Evolutionary conservation across 2,888 invertebrate species (phyloP).

Genomic region (Urechis unicinctus): DNA sequence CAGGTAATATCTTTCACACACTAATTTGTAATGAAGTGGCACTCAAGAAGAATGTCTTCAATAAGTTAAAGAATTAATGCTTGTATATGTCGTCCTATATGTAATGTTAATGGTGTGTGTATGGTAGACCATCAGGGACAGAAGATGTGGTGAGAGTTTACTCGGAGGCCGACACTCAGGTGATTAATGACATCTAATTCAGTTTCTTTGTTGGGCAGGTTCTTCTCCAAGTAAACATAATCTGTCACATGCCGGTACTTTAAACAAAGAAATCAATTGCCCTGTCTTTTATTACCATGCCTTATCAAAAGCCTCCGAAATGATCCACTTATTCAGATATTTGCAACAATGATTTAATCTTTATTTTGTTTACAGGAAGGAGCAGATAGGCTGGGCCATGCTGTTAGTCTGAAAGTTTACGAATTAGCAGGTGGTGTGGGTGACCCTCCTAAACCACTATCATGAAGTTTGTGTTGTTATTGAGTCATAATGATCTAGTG

Average conservation of each 20-base stretch:
- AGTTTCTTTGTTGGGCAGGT: too few species aligned
- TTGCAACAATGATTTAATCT: too few species aligned
- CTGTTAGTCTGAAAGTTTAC: slow-evolving; percentile 71
- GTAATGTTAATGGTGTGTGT: background rate
- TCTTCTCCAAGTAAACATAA: too few species aligned
- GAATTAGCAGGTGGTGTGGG: slow-evolving; percentile 76
- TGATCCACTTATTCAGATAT: background rate
- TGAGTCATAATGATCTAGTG: too few species aligned
- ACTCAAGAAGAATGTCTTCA: too few species aligned
- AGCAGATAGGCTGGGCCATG: slow-evolving; percentile 66
- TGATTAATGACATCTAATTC: too few species aligned
- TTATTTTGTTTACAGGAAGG: slow-evolving; percentile 47
- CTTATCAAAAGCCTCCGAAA: background rate
- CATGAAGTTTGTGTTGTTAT: too few species aligned
- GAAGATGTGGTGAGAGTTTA: slow-evolving; percentile 95
- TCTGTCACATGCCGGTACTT: too few species aligned
- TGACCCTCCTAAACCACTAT: slow-evolving; percentile 24
- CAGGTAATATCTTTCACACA: slow-evolving; percentile 52
- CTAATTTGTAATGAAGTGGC: too few species aligned
- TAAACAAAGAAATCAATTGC: too few species aligned
- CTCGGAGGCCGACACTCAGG: slow-evolving; percentile 76
- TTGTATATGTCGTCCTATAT: background rate
- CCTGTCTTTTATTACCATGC: background rate
- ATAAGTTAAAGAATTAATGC: too few species aligned
- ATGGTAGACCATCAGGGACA: slow-evolving; percentile 81